Evolutionary conservation across 1,140 invertebrate species (phyloP).

Genomic region (Pogonus chalceus): DNA sequence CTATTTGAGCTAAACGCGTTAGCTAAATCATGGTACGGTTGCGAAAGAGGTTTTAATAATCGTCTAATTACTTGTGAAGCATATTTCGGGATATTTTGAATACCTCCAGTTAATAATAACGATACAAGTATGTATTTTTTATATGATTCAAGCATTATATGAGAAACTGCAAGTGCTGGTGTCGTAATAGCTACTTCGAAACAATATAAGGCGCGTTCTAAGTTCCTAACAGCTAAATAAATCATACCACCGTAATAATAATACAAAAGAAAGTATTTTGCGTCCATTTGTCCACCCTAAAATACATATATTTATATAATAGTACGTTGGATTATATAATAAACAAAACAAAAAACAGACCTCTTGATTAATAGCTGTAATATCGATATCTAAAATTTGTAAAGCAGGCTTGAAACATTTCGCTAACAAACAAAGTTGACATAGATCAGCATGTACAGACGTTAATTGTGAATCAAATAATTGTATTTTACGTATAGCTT

Average conservation of each 20-base stretch:
- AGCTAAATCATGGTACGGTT: constrained; percentile 85
- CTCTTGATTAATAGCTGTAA: constrained; percentile 82
- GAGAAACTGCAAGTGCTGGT: constrained; percentile 84
- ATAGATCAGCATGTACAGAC: constrained; percentile 87
- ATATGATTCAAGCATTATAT: constrained; percentile 94
- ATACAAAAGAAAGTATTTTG: constrained; percentile 87
- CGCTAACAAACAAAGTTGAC: constrained; percentile 80
- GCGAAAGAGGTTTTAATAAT: constrained; percentile 84
- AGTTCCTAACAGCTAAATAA: constrained; percentile 86
- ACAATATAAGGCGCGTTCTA: constrained; percentile 84
- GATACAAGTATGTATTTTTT: constrained; percentile 93
- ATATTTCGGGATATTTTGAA: constrained; percentile 73
- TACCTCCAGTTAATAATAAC: constrained; percentile 83
- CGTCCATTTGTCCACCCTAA: constrained; percentile 71
- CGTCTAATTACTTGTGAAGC: constrained; percentile 80
- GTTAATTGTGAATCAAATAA: constrained; percentile 80
- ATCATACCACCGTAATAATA: constrained; percentile 98
- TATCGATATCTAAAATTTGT: constrained; percentile 80
- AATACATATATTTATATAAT: no score
- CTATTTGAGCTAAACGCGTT: constrained; percentile 69
- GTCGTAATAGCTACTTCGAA: constrained; percentile 92
- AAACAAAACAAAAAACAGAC: constrained; percentile 33
- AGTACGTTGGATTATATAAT: neutral
- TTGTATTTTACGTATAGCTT: constrained; percentile 84
- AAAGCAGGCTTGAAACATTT: constrained; percentile 90